Conservation (phyloP, 1,140 invertebrate genomes). For the Reticulitermes speratus region DNA sequence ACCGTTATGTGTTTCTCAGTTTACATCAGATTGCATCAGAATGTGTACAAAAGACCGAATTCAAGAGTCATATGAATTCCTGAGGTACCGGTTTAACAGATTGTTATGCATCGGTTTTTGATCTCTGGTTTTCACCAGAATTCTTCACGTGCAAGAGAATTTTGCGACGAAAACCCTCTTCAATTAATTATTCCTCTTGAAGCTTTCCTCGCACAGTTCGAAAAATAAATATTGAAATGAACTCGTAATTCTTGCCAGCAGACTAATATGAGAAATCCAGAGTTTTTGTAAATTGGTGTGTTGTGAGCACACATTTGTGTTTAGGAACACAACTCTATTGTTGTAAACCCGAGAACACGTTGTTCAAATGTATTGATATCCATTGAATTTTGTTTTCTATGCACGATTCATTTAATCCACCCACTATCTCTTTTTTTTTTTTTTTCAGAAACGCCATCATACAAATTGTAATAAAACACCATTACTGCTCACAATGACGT, state of each 20-base stretch:
- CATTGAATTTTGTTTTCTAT: conserved; percentile 16
- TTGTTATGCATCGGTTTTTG: background rate
- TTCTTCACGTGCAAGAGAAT: background rate
- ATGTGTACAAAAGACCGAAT: background rate
- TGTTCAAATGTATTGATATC: conserved; percentile 10
- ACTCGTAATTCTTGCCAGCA: background rate
- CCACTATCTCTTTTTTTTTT: conserved; percentile 24
- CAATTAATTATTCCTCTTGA: background rate
- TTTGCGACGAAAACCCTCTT: background rate
- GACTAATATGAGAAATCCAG: background rate
- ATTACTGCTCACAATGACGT: conserved; percentile 27
- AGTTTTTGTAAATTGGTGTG: background rate
- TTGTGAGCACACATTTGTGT: background rate
- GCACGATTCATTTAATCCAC: conserved; percentile 15
- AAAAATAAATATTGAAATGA: background rate
- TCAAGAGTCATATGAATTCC: background rate
- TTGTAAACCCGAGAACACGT: background rate
- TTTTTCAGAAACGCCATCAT: conserved; percentile 24
- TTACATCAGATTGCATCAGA: background rate
- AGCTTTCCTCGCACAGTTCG: background rate
- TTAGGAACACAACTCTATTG: background rate
- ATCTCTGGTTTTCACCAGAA: background rate
- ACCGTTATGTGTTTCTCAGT: background rate
- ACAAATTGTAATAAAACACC: conserved; percentile 31
- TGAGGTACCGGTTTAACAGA: background rate